Evolutionary conservation across 64 coral and sea anemone genomes (phyloP), one percentile per base, ranked within the genome.

Genomic region (Anthopleura sola): DNA sequence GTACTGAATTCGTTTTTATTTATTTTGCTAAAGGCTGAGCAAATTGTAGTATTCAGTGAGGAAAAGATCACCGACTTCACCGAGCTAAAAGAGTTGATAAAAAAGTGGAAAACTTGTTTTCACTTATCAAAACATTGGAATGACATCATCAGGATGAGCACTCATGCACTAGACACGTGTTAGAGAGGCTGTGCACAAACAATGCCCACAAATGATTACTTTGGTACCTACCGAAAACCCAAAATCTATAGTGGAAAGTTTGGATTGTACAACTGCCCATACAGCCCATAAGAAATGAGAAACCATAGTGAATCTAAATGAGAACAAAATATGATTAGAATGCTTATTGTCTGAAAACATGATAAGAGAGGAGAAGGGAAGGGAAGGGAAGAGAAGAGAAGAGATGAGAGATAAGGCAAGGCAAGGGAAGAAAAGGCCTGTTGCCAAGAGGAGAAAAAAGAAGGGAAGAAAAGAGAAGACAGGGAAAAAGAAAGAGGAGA

Each of bases 241-340:
- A 62, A 95, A 95, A 14, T 81, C 44, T 26, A 95, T 95, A 2
- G 60, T 64, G 20, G 56, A 85, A 37, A 95, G 84, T 36, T 84
- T 80, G 10, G 75, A 75, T 47, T 95, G 93, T 8, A 90, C 82
- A 44, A 91, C 75, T 71, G 74, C 86, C 89, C 93, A 95, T 16
- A 95, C 68, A 20, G 80, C 86, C 89, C 89, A 95, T 36, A 91
- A n/a, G 38, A 91, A 88, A 49, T 95, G 88, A 0, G 93, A 91
- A 9, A 81, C 85, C 37, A 95, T 33, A 21, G 84, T 88, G 55
- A 95, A 95, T 32, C 93, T 95, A 36, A 40, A 51, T 46, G 5
- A 36, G 32, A 76, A 44, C 39, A 75, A 74, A 76, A 71, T 9
- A 5, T 49, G 26, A 48, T 5, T 3, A 48, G 18, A 53, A 46